Percentiles rank a stretch among this genome's conserved stretches.
Conservation (phyloP, 2,113 vertebrate species). For the Ascaphus truei region DNA sequence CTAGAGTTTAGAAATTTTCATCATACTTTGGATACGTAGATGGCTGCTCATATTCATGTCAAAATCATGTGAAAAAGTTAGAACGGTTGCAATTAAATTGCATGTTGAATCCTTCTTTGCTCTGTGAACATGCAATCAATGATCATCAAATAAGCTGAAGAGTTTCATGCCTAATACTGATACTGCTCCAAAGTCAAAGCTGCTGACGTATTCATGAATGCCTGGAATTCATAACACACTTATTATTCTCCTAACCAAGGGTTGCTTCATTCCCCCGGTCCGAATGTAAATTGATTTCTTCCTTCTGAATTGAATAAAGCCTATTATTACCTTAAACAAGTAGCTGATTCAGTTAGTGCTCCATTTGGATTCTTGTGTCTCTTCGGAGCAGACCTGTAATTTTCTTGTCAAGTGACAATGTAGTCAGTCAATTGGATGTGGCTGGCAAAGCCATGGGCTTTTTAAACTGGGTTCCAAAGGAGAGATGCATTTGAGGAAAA, state of each 20-base stretch:
- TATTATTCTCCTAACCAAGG: neutral
- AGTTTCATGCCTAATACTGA: too few species aligned
- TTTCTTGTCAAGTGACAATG: conserved; percentile 6
- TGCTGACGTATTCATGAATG: neutral
- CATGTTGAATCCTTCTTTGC: too few species aligned
- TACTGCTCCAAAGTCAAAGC: neutral
- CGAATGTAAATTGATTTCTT: neutral
- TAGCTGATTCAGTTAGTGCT: neutral
- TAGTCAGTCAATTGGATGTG: conserved; percentile 4
- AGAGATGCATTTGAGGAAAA: neutral
- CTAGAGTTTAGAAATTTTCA: too few species aligned
- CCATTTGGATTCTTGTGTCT: neutral
- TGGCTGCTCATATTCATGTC: too few species aligned
- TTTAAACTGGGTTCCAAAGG: neutral
- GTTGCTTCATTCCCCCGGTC: neutral
- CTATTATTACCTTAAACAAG: neutral
- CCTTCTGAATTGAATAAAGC: neutral
- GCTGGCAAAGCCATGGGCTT: neutral
- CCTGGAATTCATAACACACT: neutral
- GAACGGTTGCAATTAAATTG: too few species aligned
- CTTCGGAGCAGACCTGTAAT: neutral
- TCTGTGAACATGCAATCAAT: neutral
- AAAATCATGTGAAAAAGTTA: too few species aligned
- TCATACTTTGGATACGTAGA: too few species aligned
- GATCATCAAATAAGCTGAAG: neutral